Base-by-base conservation (phyloP, 92 coral and sea anemone species). In the Palythoa caribaeorum region DNA sequence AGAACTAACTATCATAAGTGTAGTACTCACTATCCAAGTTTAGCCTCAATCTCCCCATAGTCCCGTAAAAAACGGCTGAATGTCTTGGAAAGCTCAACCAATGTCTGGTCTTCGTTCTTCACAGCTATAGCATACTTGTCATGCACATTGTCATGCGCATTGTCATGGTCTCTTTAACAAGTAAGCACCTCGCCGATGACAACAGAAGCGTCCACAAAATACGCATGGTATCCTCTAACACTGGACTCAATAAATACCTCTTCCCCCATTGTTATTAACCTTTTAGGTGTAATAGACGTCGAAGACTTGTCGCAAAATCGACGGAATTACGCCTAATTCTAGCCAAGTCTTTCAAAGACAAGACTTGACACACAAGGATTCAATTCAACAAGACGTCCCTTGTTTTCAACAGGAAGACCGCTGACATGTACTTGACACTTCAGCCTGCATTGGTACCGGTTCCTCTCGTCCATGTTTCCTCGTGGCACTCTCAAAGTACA, bases 41-140 rank as follows among this genome's bases (percentile, higher is more conserved):
- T 73, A 54, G 92, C 92, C 48, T 90, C 90, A 76, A 90, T 66
- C 6, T 86, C 80, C 73, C 87, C 90, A 86, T 69, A 90, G 80
- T 90, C 75, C 16, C 53, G 55, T 19, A 89, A 51, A 84, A 83
- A 83, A 51, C 78, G 66, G 54, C 78, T 48, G 39, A 73, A 89
- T 12, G 53, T 70, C 80, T 71, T 80, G 85, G 91, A 88, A 28
- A 88, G 80, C 78, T 88, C 85, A 50, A 84, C 73, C 19, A 84
- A 50, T 17, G 9, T 36, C n/a, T 84, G 69, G 35, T 17, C 63
- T 44, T 66, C 78, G 65, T 87, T 77, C 40, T 38, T 86, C 5
- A 86, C 83, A 13, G 83, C 83, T 0, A 47, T 38, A 11, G 78
- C 90, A 86, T 86, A 44, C 7, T 77, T 87, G 57, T 87, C 90